Conservation (phyloP, 2,113 vertebrate species). For the Gallinago media region DNA sequence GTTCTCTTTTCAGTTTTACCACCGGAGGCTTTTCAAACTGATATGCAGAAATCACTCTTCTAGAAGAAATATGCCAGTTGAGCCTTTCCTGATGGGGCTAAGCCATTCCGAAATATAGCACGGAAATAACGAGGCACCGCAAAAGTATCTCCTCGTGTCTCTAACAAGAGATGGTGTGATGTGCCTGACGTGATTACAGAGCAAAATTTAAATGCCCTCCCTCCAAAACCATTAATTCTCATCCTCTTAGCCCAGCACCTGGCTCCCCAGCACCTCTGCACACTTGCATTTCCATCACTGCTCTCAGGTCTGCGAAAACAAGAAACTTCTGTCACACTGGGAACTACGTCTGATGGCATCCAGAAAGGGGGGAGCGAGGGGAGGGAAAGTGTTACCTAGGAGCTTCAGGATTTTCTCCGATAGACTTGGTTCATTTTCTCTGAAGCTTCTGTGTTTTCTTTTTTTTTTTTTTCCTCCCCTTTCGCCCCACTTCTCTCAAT, state of each 20-base stretch:
- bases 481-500: slow-evolving; percentile 49
- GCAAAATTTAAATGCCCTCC: not conserved
- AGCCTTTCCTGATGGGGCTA: not conserved
- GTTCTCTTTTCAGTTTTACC: not conserved
- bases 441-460: slow-evolving; percentile 54
- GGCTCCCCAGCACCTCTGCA: not conserved
- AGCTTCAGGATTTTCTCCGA: slow-evolving; percentile 31
- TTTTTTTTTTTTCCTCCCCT: not conserved
- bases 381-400: slow-evolving; percentile 12
- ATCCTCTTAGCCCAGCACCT: not conserved
- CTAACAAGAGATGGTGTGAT: not conserved
- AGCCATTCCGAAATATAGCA: not conserved
- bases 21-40: not conserved
- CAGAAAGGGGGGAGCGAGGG: not conserved
- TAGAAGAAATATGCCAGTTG: not conserved
- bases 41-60: not conserved
- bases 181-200: rapidly evolving
- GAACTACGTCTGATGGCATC: not conserved
- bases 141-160: not conserved
- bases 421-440: slow-evolving; percentile 54
- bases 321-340: not conserved
- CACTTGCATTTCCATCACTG: not conserved
- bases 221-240: not conserved
- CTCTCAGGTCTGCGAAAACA: not conserved
- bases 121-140: rapidly evolving